Percentiles rank a stretch among this genome's conserved stretches.
Conservation (phyloP, 2,888 invertebrate genomes). For the Dolomedes plantarius region DNA sequence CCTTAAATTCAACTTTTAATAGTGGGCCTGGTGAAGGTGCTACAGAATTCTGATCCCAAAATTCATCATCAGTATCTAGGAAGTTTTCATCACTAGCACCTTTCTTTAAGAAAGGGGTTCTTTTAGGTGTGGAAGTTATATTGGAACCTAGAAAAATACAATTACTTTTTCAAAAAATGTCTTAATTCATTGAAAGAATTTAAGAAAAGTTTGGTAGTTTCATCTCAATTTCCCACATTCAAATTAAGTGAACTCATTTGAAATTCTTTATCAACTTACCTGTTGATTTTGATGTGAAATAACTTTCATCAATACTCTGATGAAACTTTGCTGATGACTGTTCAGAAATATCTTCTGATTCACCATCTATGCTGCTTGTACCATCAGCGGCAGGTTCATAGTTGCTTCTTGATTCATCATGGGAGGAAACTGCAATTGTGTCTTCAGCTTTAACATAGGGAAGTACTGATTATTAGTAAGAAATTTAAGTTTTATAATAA, state of each 20-base stretch:
- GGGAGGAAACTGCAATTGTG: slow-evolving; percentile 20
- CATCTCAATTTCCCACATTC: not conserved
- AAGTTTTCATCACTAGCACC: slow-evolving; percentile 65
- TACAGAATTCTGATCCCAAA: slow-evolving; percentile 48
- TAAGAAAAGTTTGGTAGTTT: not conserved
- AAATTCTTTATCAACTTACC: not conserved
- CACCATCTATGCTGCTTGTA: slow-evolving; percentile 61
- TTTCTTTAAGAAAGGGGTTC: slow-evolving; percentile 43
- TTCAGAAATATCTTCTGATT: slow-evolving; percentile 74
- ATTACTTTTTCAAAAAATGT: too few species aligned
- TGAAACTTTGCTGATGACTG: slow-evolving; percentile 74
- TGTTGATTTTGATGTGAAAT: not conserved
- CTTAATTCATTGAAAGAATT: not conserved
- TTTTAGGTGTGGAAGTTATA: slow-evolving; percentile 17
- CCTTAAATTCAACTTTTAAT: slow-evolving; percentile 56
- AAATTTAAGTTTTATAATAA: too few species aligned
- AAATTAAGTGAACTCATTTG: not conserved
- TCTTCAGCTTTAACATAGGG: slow-evolving; percentile 30
- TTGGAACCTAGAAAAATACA: slow-evolving; percentile 14
- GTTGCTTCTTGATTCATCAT: slow-evolving; percentile 26
- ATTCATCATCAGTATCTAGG: slow-evolving; percentile 68
- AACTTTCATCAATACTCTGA: not conserved
- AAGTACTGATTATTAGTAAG: too few species aligned
- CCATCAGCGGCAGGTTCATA: slow-evolving; percentile 22
- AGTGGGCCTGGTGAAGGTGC: slow-evolving; percentile 65